Percentiles rank a stretch among this genome's conserved stretches.
phyloP scores from a whole-genome alignment of 2,113 vertebrate species.

The Chinchilla lanigera region DNA sequence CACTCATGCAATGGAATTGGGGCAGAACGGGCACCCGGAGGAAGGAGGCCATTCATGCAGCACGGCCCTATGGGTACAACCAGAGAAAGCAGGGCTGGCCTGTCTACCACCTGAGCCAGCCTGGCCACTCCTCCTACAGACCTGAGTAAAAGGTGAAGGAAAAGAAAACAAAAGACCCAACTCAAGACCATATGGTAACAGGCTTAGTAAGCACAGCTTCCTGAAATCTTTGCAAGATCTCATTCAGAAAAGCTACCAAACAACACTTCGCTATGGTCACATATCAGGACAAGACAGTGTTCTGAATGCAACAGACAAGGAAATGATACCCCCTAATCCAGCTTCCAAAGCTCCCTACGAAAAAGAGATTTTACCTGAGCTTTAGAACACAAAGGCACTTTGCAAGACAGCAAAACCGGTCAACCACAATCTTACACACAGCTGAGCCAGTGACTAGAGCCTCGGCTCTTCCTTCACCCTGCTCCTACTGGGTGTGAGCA shows the following conservation, averaged over 20 bases:
- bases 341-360: conserved; percentile 31
- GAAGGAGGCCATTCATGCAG: neutral
- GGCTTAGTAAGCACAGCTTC: neutral
- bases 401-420: neutral
- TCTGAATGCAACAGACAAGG: neutral
- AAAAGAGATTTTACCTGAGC: neutral
- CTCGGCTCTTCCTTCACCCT: neutral
- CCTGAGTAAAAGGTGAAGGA: neutral
- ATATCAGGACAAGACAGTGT: neutral
- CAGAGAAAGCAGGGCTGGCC: neutral
- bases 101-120: neutral
- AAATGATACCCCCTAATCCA: neutral
- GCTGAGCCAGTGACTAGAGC: neutral
- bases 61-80: neutral
- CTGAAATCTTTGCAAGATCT: neutral
- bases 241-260: conserved; percentile 28
- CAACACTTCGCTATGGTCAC: neutral
- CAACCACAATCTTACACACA: neutral
- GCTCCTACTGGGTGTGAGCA: neutral
- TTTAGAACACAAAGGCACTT: conserved; percentile 8
- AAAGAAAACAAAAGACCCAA: conserved; percentile 12
- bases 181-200: neutral
- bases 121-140: neutral
- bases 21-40: neutral
- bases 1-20: neutral